These are phyloP conservation scores for Temnothorax longispinosus DNA, from an alignment of 1,140 invertebrate genomes.

Conservation along the genomic window DNA sequence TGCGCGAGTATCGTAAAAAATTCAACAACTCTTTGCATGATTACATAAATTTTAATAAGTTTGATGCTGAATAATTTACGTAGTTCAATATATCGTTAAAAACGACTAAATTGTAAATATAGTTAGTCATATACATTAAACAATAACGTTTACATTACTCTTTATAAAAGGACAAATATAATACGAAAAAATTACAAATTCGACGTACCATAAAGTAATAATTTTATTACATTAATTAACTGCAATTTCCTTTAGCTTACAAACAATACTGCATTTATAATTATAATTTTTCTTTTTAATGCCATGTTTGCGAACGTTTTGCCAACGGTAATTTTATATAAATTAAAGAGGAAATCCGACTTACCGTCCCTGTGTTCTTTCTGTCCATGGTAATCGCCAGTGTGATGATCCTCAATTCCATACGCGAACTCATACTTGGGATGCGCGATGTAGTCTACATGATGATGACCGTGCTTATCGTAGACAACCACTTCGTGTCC, in stretches of 20 bases:
- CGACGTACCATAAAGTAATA: background rate
- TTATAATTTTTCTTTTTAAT: background rate
- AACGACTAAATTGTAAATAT: background rate
- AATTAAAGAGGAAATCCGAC: background rate
- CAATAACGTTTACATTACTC: background rate
- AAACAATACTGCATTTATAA: background rate
- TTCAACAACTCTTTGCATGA: slow-evolving; percentile 34
- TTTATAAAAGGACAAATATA: background rate
- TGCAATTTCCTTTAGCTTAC: background rate
- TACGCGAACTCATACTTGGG: slow-evolving; percentile 86
- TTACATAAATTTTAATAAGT: slow-evolving; percentile 46
- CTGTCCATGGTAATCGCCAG: slow-evolving; percentile 86
- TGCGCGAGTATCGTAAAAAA: slow-evolving; percentile 24
- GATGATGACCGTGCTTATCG: slow-evolving; percentile 81
- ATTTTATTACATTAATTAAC: background rate
- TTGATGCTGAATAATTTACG: slow-evolving; percentile 33
- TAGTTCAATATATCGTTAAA: background rate
- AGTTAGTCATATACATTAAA: background rate
- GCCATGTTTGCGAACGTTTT: background rate
- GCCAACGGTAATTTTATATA: background rate
- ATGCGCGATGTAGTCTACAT: slow-evolving; percentile 83
- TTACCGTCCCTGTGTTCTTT: slow-evolving; percentile 87
- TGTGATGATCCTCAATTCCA: slow-evolving; percentile 86
- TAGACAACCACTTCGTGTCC: slow-evolving; percentile 77
- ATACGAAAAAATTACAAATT: background rate